Evolutionary conservation across 2,113 vertebrate species (phyloP), one percentile per base, ranked within the genome.

Genomic region (Lepus americanus): DNA sequence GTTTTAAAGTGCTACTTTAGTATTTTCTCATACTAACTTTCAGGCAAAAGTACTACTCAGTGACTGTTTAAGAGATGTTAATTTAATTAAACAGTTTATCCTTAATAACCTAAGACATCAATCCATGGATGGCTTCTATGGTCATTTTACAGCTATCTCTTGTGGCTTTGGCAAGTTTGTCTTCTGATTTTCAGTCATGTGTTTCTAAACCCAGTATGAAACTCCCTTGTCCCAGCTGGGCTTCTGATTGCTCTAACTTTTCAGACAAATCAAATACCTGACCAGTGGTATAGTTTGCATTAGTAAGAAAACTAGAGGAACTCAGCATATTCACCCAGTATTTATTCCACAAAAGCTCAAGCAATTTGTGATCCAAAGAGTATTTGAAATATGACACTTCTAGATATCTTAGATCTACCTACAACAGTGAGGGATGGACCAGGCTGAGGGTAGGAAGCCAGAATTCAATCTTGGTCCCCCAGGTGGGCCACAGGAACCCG

Each of bases 31-130:
- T 94, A 97, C 90, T 96, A 94, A 84, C 89, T 98, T 98, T 97
- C 97, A 97, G 97, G 95, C 64, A 31, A 97, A 97, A 96, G 94
- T 92, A 93, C 51, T 88, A 90, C 61, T 93, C 88, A 96, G 86
- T 86, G 96, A 96, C 89, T 92, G 84, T 98, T 98, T 98, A 99
- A 97, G 99, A 99, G 77, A 99, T 99, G 98, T 99, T 99, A 98
- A 99, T 99, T 98, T 99, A 99, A 99, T 99, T 99, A 99, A 99
- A 99, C 98, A 99, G 99, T 98, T 99, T 99, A 98, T 99, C 99
- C 97, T 99, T 99, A 98, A 99, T 99, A 98, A 99, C 99, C 98
- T 99, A 99, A 98, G 99, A 99, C 99, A 99, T 99, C 98, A 99
- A 98, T 97, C 99, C 99, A 96, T 99, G 99, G 98, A 99, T 99